Evolutionary conservation across 2,888 invertebrate species (phyloP).

Genomic region (Agrilus cyanescens): DNA sequence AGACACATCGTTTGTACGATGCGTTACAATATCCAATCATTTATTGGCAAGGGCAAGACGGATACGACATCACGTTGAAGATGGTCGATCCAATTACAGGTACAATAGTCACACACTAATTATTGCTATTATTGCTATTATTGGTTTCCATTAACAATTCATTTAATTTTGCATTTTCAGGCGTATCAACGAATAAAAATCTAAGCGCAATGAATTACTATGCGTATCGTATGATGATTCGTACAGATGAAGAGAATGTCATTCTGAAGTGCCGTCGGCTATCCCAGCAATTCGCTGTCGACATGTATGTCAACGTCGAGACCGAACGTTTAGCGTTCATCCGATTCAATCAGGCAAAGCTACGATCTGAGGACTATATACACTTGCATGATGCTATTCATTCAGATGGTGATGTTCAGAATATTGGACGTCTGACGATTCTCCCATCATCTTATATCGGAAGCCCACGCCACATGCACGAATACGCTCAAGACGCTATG

Average conservation of each 20-base stretch:
- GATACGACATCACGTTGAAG: no score
- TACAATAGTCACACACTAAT: no score
- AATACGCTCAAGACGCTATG: constrained; percentile 25
- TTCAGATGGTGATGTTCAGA: constrained; percentile 19
- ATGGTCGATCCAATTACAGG: no score
- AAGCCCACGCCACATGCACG: constrained; percentile 25
- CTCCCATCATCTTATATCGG: constrained; percentile 22
- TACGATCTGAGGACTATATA: constrained; percentile 26
- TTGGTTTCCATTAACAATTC: no score
- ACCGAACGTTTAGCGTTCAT: constrained; percentile 25
- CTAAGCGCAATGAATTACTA: constrained; percentile 20
- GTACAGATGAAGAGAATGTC: constrained; percentile 18
- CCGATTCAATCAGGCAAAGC: no score
- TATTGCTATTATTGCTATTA: no score
- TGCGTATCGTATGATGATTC: constrained; percentile 23
- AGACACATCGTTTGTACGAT: no score
- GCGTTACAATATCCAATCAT: no score
- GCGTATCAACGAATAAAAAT: constrained; percentile 18
- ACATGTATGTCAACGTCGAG: constrained; percentile 32
- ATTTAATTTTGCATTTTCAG: constrained; percentile 1
- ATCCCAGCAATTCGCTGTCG: constrained; percentile 28
- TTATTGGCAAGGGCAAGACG: no score
- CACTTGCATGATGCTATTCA: constrained; percentile 30
- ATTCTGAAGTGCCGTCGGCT: constrained; percentile 21
- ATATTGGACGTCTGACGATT: constrained; percentile 18